These are phyloP conservation scores for Mugil cephalus DNA, from an alignment of 2,113 vertebrate genomes.

Conservation along the genomic window DNA sequence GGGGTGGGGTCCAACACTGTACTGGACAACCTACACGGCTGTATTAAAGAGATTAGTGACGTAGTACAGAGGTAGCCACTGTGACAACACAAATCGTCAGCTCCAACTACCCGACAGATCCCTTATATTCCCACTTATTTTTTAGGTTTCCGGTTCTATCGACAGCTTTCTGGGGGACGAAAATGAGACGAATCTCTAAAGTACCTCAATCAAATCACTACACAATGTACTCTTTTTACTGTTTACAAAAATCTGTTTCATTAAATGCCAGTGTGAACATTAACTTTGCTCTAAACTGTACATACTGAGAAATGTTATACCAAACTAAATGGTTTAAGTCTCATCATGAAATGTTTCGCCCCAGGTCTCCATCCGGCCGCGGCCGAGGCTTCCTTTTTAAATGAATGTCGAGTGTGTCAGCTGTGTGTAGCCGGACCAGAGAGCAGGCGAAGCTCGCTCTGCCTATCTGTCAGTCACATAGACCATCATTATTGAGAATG, in stretches of 20 bases:
- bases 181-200: slow-evolving; percentile 66
- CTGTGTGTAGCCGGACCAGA: slow-evolving; percentile 40
- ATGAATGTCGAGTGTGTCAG: slow-evolving; percentile 66
- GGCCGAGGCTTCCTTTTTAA: slow-evolving; percentile 46
- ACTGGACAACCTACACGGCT: slow-evolving; percentile 95
- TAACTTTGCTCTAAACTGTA: slow-evolving; percentile 76
- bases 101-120: slow-evolving; percentile 37
- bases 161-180: slow-evolving; percentile 63
- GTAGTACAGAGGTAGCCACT: slow-evolving; percentile 98
- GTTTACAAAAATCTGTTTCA: slow-evolving; percentile 81
- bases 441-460: slow-evolving; percentile 41
- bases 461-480: slow-evolving; percentile 47
- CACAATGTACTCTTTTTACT: slow-evolving; percentile 71
- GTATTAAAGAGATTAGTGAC: slow-evolving; percentile 98
- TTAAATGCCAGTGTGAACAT: slow-evolving; percentile 77
- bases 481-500: slow-evolving; percentile 43
- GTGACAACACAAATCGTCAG: slow-evolving; percentile 72
- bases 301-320: slow-evolving; percentile 73
- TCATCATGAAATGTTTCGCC: slow-evolving; percentile 28
- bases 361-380: slow-evolving; percentile 28
- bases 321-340: slow-evolving; percentile 64
- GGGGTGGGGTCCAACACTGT: slow-evolving; percentile 88
- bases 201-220: slow-evolving; percentile 84
- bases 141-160: slow-evolving; percentile 50
- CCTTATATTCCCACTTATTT: slow-evolving; percentile 45